These are phyloP conservation scores for Linepithema humile DNA, from an alignment of 1,140 invertebrate species.

Conservation along the genomic window DNA sequence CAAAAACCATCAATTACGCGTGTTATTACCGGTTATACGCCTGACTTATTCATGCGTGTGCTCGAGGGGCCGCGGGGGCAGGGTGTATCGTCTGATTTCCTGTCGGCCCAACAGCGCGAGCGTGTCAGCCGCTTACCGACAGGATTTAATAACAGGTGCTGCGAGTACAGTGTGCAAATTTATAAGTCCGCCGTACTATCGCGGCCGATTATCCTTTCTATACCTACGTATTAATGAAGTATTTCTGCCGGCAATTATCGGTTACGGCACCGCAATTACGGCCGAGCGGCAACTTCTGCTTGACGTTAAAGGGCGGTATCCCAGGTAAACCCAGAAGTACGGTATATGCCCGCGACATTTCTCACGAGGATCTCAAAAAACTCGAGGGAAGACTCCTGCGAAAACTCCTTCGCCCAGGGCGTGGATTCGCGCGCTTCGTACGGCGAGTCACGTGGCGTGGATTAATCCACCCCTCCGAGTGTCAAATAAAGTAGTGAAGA, in stretches of 20 bases:
- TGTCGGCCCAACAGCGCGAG: conserved; percentile 49
- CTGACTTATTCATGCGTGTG: conserved; percentile 50
- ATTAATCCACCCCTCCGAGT: not conserved
- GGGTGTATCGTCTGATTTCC: conserved; percentile 35
- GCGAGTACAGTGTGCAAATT: conserved; percentile 57
- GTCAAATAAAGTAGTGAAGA: not conserved
- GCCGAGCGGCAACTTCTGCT: conserved; percentile 47
- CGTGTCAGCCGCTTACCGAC: conserved; percentile 56
- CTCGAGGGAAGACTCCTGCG: not conserved
- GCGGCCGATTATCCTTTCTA: conserved; percentile 58
- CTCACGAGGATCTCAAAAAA: conserved; percentile 32
- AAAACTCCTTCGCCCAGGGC: not conserved
- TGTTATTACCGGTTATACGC: conserved; percentile 55
- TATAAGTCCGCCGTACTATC: conserved; percentile 57
- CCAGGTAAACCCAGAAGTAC: conserved; percentile 26
- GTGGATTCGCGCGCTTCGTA: not conserved
- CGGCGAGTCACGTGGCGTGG: not conserved
- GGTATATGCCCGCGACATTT: conserved; percentile 47
- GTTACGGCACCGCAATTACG: conserved; percentile 51
- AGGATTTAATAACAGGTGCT: conserved; percentile 58
- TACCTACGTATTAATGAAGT: conserved; percentile 59
- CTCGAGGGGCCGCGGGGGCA: conserved; percentile 34
- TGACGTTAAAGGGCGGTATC: conserved; percentile 49
- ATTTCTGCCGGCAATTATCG: conserved; percentile 59
- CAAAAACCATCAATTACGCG: conserved; percentile 51